phyloP scores from a whole-genome alignment of 2,797 vertebrate species.

The Glossophaga mutica region DNA sequence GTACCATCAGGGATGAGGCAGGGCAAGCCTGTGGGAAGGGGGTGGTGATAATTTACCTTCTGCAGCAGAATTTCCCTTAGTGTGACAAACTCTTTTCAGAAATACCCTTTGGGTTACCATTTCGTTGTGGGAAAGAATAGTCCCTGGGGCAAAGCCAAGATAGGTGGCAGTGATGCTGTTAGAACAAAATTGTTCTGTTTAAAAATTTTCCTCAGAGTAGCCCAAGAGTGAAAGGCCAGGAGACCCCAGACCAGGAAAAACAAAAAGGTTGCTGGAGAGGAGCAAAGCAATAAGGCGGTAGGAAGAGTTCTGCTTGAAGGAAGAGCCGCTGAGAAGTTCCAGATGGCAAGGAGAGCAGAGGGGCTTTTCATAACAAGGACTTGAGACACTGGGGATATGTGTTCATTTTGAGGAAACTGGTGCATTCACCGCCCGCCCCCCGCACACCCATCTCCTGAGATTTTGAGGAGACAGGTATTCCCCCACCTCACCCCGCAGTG shows the following conservation, averaged over 20 bases:
- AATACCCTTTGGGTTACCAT: neutral
- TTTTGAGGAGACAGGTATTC: neutral
- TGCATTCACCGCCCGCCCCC: no score
- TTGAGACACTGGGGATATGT: rapidly evolving
- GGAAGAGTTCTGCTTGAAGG: neutral
- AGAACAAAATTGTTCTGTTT: neutral
- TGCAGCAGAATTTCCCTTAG: neutral
- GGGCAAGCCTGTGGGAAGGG: neutral
- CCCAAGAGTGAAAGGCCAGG: neutral
- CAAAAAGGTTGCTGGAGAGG: rapidly evolving
- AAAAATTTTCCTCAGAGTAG: neutral
- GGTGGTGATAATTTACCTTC: neutral
- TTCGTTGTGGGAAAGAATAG: neutral
- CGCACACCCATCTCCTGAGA: neutral
- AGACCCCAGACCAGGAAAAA: neutral
- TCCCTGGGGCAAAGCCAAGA: neutral
- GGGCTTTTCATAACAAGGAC: neutral
- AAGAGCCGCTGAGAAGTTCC: neutral
- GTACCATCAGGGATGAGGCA: neutral
- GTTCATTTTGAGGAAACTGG: no score
- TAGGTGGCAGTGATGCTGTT: neutral
- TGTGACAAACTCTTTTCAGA: neutral
- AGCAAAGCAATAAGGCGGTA: neutral
- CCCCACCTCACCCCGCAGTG: rapidly evolving
- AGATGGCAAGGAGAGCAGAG: neutral